These are phyloP conservation scores for Entelurus aequoreus DNA, from an alignment of 2,113 vertebrate species.

Conservation along the genomic window DNA sequence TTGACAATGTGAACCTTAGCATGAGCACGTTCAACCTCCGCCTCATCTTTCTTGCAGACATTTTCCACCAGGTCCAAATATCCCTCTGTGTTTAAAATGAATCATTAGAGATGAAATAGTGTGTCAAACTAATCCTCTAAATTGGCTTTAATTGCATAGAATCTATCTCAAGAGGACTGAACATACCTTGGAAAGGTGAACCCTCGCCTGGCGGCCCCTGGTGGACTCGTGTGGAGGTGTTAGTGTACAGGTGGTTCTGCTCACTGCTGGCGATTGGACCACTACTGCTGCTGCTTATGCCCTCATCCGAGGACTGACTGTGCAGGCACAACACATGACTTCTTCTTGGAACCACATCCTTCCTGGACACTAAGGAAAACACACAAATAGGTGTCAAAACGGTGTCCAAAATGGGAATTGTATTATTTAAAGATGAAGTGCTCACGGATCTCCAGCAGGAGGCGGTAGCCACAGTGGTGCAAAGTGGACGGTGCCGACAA, in stretches of 20 bases:
- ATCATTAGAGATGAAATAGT: neutral
- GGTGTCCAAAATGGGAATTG: neutral
- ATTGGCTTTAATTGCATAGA: no score
- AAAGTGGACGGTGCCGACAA: conserved; percentile 20
- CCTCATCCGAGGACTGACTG: conserved; percentile 3
- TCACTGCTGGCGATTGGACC: conserved; percentile 19
- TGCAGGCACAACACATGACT: conserved; percentile 45
- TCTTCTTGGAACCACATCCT: conserved; percentile 51
- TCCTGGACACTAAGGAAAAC: conserved; percentile 49
- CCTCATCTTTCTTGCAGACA: neutral
- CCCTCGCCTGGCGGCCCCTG: conserved; percentile 36
- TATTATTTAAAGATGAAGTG: neutral
- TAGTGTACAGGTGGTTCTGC: conserved; percentile 8
- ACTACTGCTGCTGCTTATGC: conserved; percentile 21
- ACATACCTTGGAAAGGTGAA: conserved; percentile 43
- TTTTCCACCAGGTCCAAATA: conserved; percentile 18
- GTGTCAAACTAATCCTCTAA: neutral
- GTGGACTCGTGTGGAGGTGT: conserved; percentile 31
- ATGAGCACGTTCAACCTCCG: conserved; percentile 5
- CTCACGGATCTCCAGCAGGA: conserved; percentile 64
- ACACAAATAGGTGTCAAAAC: neutral
- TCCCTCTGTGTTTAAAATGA: conserved; percentile 29
- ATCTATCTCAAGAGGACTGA: neutral
- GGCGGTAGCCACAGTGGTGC: conserved; percentile 58
- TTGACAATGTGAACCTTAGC: conserved; percentile 27